phyloP scores from a whole-genome alignment of 2,797 vertebrate genomes.

The Coluber constrictor region DNA sequence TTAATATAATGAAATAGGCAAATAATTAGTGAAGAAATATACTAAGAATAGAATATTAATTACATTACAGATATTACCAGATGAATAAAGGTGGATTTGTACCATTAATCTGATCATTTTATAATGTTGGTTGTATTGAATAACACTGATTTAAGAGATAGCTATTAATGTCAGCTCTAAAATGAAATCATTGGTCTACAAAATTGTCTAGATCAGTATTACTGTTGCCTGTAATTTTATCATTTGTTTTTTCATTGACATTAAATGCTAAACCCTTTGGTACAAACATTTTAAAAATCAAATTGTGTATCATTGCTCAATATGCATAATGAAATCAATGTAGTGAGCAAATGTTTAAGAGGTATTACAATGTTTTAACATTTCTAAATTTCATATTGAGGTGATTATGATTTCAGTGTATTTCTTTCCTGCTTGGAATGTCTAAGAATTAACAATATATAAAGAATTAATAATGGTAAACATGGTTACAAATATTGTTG shows the following conservation, averaged over 20 bases:
- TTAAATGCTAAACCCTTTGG: neutral
- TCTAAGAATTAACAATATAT: neutral
- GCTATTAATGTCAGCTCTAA: neutral
- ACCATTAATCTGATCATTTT: neutral
- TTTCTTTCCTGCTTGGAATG: neutral
- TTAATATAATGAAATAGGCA: neutral
- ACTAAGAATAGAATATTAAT: neutral
- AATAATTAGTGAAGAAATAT: neutral
- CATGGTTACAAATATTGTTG: neutral
- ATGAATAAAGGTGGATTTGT: neutral
- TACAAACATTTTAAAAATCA: neutral
- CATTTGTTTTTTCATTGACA: neutral
- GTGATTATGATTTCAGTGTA: neutral
- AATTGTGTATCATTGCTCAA: neutral
- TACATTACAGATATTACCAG: neutral
- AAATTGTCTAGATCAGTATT: neutral
- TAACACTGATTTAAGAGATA: neutral
- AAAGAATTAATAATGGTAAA: neutral
- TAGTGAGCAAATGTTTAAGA: neutral
- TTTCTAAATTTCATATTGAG: neutral
- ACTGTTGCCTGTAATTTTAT: neutral
- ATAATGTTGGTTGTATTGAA: neutral
- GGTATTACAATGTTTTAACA: neutral
- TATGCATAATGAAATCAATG: neutral
- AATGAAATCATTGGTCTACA: neutral